Base-by-base conservation (phyloP, 2,888 invertebrate genomes). In the Dichetophora obliterata region DNA sequence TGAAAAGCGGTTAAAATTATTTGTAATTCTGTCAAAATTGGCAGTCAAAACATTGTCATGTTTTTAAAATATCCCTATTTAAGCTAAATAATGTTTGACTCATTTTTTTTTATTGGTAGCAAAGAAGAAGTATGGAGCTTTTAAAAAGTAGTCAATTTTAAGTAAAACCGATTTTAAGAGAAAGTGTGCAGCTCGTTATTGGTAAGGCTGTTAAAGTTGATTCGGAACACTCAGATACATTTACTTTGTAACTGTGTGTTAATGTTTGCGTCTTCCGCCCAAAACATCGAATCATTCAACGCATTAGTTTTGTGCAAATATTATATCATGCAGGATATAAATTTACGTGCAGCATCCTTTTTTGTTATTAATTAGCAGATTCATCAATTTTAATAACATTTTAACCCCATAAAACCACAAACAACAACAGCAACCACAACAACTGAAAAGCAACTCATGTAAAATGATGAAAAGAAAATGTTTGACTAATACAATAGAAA, bases 361-460 rank as follows among this genome's bases (percentile, higher is more conserved):
- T 79, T 81, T 81, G 80, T 80, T 83, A 83, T 85, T 86, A 87
- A 87, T 87, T 87, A 87, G 85, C 84, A 81, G 83, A 87, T 87
- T 87, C 87, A 87, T 87, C 87, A 87, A 87, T 87, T 87, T 87
- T 87, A 87, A 87, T 86, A 86, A 83, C 79, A 86, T 86, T 86
- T 84, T 78, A 76, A 74, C 79, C 80, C 79, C 80, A 37, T 34
- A 59, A 11, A 24, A 61, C 16, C 24, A 34, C 14, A 6, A 65
- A 74, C 50, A 73, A 16, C 6, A 48, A 73, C 61, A 73, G 50
- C 31, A 48, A 63, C 19, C 50, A 14, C 34, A 63, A 31, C 37
- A 54, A 74, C 27, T 14, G n/a, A 72, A 63, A 31, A 61, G 34
- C 48, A 48, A 72, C 48, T 61, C 61, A 65, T 50, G 34, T 19